Evolutionary conservation across 2,797 vertebrate genomes (phyloP).

Genomic region (Acanthopagrus latus): DNA sequence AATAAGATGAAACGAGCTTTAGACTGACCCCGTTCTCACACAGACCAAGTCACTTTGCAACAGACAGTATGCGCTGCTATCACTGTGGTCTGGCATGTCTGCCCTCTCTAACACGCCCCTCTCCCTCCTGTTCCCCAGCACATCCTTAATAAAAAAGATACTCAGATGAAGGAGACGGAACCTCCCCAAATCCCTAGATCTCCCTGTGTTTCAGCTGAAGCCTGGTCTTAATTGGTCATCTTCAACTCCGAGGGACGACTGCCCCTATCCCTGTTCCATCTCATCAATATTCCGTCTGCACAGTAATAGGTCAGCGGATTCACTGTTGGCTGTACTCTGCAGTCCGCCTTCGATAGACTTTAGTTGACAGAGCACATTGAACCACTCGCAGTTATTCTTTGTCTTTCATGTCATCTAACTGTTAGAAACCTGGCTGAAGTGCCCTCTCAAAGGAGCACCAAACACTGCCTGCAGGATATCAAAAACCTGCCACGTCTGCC

Average conservation of each 20-base stretch:
- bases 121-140: neutral
- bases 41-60: conserved; percentile 45
- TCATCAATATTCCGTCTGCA: conserved; percentile 48
- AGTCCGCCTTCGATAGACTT: conserved; percentile 11
- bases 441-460: neutral
- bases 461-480: neutral
- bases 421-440: neutral
- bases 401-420: neutral
- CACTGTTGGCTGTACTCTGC: neutral
- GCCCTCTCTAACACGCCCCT: neutral
- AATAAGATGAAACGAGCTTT: conserved; percentile 54
- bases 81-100: neutral
- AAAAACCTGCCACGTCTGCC: neutral
- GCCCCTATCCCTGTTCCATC: conserved; percentile 16
- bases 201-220: neutral
- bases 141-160: neutral
- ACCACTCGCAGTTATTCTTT: neutral
- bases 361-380: neutral
- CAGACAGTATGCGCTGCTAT: neutral
- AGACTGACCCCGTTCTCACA: conserved; percentile 61
- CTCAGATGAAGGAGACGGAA: neutral
- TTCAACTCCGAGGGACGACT: conserved; percentile 4
- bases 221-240: conserved; percentile 39
- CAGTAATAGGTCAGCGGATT: conserved; percentile 26
- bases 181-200: neutral